These are phyloP conservation scores for Pelecanus crispus DNA, from an alignment of 2,113 vertebrate genomes.

Conservation along the genomic window DNA sequence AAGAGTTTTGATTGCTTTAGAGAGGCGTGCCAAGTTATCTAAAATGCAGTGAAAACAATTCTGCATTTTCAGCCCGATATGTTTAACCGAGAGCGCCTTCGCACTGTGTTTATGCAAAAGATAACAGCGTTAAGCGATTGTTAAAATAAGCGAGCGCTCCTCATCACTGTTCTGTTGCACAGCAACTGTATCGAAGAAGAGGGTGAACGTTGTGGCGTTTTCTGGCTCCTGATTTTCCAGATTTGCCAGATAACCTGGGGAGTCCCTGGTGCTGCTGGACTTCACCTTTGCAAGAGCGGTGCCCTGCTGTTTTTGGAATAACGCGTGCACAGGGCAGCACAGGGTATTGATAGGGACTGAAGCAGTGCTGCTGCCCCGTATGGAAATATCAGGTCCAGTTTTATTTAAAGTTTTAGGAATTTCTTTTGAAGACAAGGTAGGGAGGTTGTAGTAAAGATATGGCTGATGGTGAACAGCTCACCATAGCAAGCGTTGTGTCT, in stretches of 20 bases:
- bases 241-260: not conserved
- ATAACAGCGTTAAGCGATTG: not conserved
- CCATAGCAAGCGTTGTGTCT: not conserved
- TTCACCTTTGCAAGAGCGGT: not conserved
- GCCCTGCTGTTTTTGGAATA: not conserved
- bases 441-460: not conserved
- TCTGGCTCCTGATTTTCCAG: not conserved
- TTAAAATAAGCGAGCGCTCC: not conserved
- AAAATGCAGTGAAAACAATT: not conserved
- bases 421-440: not conserved
- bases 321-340: not conserved
- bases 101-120: not conserved
- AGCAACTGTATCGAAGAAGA: not conserved
- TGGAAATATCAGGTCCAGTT: not conserved
- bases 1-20: not conserved
- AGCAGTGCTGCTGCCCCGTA: not conserved
- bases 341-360: not conserved
- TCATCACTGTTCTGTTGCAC: not conserved
- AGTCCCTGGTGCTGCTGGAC: not conserved
- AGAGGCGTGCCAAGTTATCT: not conserved
- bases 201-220: not conserved
- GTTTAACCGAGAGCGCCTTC: not conserved
- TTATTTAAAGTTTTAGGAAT: not conserved
- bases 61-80: not conserved
- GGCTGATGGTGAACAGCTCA: not conserved